Percentiles rank a stretch among this genome's conserved stretches.
Evolutionary conservation across 2,113 vertebrate genomes (phyloP).

Genomic region (Dipodomys stephensi): DNA sequence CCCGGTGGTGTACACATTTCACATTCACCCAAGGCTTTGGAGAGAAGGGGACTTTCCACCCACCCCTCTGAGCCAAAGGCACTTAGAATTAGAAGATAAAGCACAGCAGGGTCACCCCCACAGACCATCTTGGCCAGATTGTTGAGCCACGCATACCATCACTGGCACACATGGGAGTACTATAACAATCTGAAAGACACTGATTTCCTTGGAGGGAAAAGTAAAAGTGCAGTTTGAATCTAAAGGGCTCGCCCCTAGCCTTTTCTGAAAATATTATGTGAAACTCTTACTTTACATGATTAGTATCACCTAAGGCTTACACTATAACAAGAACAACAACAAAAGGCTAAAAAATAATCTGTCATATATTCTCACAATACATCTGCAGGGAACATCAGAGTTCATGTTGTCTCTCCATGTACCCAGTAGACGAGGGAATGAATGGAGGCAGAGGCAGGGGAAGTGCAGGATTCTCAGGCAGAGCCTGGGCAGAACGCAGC

Average conservation of each 20-base stretch:
- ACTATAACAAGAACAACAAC: slow-evolving; percentile 13
- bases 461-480: neutral
- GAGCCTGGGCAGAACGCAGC: neutral
- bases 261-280: slow-evolving; percentile 42
- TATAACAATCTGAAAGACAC: slow-evolving; percentile 45
- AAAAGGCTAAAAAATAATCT: slow-evolving; percentile 67
- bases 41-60: neutral
- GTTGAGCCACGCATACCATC: neutral
- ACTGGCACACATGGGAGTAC: neutral
- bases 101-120: slow-evolving; percentile 58
- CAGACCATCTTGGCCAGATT: neutral
- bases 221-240: slow-evolving; percentile 75
- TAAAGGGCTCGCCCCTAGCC: neutral
- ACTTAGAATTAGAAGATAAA: slow-evolving; percentile 77
- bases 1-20: neutral
- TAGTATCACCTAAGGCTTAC: slow-evolving; percentile 52
- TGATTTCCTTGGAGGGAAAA: slow-evolving; percentile 59
- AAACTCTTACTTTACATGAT: slow-evolving; percentile 61
- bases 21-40: slow-evolving; percentile 59
- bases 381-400: slow-evolving; percentile 6
- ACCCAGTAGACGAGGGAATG: neutral
- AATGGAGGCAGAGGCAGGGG: neutral
- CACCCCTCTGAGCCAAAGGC: slow-evolving; percentile 77
- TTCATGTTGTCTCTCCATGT: neutral
- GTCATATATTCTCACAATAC: slow-evolving; percentile 45